A percentile compares a stretch with the other conserved stretches of the same genome.
phyloP scores from a whole-genome alignment of 1,140 invertebrate genomes.

The Magallana ariakensis region DNA sequence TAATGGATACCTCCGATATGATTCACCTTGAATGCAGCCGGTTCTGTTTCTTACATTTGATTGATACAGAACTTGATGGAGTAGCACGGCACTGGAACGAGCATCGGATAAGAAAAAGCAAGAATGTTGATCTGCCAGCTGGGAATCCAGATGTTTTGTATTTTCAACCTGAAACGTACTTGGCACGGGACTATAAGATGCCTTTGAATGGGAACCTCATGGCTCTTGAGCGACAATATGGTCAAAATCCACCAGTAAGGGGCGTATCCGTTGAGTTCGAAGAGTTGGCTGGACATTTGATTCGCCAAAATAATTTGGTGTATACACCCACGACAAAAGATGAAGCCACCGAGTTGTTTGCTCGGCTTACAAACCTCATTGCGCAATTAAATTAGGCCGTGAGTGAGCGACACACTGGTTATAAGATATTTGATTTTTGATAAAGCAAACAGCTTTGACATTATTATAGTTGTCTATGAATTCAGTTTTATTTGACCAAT shows the following conservation, averaged over 20 bases:
- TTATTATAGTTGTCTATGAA: too few relatives aligned
- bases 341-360: conserved; percentile 24
- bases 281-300: not conserved
- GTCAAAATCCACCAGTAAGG: not conserved
- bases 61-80: conserved; percentile 11
- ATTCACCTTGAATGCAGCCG: conserved; percentile 42
- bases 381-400: too few relatives aligned
- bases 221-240: not conserved
- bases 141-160: conserved; percentile 49
- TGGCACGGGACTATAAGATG: not conserved
- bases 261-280: not conserved
- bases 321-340: not conserved
- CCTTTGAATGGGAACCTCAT: not conserved
- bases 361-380: too few relatives aligned
- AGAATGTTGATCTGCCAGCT: not conserved
- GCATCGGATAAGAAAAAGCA: conserved; percentile 13
- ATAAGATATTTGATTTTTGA: too few relatives aligned
- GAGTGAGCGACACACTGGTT: too few relatives aligned
- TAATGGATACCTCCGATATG: conserved; percentile 28
- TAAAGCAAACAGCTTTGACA: too few relatives aligned
- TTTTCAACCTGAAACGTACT: conserved; percentile 38
- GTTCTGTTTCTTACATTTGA: conserved; percentile 30
- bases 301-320: not conserved
- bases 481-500: too few relatives aligned
- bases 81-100: conserved; percentile 39